Evolutionary conservation across 2,113 vertebrate genomes (phyloP), one percentile per base, ranked within the genome.

Genomic region (Rhineura floridana): DNA sequence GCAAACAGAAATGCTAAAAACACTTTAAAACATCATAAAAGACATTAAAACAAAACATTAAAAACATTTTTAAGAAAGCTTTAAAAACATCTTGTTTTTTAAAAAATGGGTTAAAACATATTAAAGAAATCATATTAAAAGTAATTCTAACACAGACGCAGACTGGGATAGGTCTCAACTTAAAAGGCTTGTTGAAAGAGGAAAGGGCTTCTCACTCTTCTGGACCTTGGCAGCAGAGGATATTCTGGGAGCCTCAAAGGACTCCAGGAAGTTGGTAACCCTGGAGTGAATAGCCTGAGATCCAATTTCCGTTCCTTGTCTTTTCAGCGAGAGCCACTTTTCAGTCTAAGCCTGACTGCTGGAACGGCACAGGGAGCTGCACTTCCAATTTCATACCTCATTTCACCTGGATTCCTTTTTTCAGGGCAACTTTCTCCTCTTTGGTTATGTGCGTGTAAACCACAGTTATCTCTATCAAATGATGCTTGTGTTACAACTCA

Each of bases 301-400:
- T 77, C 44, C 72, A 88, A 83, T 88, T 88, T 88, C 87, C 81
- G 28, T 83, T 67, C 55, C 59, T 76, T 83, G 72, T 76, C 72
- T 48, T 84, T 91, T 63, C 48, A 50, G 91, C 83, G 48, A 83
- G 79, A 69, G 39, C 73, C 23, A 55, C 90, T 90, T 85, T 91
- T 67, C 80, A 89, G 90, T 50, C 84, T 80, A 62, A 85, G 46
- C 4, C 75, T 76, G 39, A 23, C 11, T 28, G 44, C 39, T 69
- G 70, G 46, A 92, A 87, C 50, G 78, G 75, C 5, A 0, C 30
- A 55, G 73, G 77, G 69, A 94, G 76, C 76, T 73, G 52, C 15
- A 52, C 76, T 94, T 86, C 89, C 77, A 73, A 67, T 91, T 92
- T 88, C 79, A 85, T 87, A 88, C 76, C 77, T 90, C 69, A 81